Evolutionary conservation across 2,888 invertebrate species (phyloP).

Genomic region (Eupithecia vulgata): DNA sequence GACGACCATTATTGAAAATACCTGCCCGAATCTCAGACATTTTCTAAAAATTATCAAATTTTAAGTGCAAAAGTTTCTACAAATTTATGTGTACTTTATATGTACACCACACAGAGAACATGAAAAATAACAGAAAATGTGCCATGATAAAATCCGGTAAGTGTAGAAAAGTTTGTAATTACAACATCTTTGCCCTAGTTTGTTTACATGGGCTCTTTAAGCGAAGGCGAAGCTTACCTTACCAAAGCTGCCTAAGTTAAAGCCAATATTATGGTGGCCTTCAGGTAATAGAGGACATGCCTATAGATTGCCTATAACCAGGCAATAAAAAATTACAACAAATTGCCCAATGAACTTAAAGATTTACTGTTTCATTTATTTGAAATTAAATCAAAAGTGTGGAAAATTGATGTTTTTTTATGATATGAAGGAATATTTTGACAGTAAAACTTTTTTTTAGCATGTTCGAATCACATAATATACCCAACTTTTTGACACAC

Average conservation of each 20-base stretch:
- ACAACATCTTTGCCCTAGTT: not conserved
- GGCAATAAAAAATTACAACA: no score
- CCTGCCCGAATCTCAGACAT: not conserved
- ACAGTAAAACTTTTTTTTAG: no score
- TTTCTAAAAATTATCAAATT: not conserved
- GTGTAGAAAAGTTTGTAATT: constrained; percentile 4
- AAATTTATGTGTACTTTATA: not conserved
- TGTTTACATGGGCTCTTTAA: not conserved
- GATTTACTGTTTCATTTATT: no score
- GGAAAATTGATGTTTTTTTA: no score
- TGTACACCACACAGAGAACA: not conserved
- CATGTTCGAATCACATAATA: no score
- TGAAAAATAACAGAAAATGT: not conserved
- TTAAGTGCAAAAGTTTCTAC: not conserved
- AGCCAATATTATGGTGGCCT: not conserved
- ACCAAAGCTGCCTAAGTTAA: not conserved
- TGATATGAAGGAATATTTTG: no score
- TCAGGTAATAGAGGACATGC: not conserved
- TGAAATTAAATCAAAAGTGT: no score
- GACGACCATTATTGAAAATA: not conserved
- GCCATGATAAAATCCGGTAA: not conserved
- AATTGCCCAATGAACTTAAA: no score
- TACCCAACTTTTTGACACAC: no score
- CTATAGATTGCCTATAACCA: no score
- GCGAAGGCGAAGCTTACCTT: not conserved